phyloP scores from a whole-genome alignment of 2,888 invertebrate genomes.

The Rhaphigaster nebulosa region DNA sequence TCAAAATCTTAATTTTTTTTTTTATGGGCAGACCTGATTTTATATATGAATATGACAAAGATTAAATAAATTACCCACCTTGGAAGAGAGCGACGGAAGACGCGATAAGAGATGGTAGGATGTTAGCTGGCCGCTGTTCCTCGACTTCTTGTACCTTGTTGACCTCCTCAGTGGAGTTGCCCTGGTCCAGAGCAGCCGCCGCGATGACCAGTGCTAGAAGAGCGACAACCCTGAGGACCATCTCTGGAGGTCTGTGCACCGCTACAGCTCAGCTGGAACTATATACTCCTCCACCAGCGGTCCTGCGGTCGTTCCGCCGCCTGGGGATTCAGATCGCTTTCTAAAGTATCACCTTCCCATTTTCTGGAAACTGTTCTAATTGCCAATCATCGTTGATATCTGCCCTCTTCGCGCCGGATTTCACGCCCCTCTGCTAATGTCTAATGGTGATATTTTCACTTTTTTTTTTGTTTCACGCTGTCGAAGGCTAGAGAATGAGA shows the following conservation, averaged over 20 bases:
- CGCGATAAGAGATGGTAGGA: background rate
- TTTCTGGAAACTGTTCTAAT: constrained; percentile 25
- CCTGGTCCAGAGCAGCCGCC: background rate
- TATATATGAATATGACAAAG: too few species aligned
- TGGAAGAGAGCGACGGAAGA: background rate
- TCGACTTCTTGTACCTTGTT: background rate
- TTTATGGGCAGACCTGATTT: too few species aligned
- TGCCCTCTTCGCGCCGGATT: background rate
- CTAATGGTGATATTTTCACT: constrained; percentile 20
- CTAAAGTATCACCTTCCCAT: constrained; percentile 6
- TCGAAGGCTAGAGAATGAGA: background rate
- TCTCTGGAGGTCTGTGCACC: background rate
- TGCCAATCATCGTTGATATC: constrained; percentile 24
- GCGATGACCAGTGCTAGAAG: background rate
- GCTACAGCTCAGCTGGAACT: background rate
- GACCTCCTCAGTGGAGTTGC: background rate
- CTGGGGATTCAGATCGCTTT: constrained; percentile 2
- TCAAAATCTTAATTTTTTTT: too few species aligned
- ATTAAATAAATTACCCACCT: too few species aligned
- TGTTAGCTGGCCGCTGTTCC: background rate
- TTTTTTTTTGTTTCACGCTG: background rate
- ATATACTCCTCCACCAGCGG: background rate
- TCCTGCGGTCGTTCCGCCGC: constrained; percentile 27
- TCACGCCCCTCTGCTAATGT: background rate
- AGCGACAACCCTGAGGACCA: background rate